Evolutionary conservation across 2,888 invertebrate species (phyloP).

Genomic region (Caenorhabditis sp.): DNA sequence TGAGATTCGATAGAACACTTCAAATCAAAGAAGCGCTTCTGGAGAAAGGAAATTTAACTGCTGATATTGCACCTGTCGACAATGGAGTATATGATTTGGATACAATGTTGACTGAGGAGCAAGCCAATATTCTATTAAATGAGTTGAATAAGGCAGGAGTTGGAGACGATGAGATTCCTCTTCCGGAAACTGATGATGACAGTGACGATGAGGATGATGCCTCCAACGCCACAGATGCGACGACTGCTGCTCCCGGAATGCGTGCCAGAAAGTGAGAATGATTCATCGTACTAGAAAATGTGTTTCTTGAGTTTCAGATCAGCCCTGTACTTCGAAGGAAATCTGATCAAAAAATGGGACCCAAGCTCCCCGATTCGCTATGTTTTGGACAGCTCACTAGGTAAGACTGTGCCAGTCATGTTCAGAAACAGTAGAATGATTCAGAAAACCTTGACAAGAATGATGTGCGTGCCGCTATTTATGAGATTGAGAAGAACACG

Average conservation of each 20-base stretch:
- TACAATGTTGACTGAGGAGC: slow-evolving; percentile 80
- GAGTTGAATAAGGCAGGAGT: slow-evolving; percentile 76
- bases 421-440: background rate
- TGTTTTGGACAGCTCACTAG: slow-evolving; percentile 77
- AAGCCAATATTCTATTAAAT: slow-evolving; percentile 80
- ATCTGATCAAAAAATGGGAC: slow-evolving; percentile 78
- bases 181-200: slow-evolving; percentile 58
- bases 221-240: slow-evolving; percentile 18
- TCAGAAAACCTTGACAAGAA: slow-evolving; percentile 75
- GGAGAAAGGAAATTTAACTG: slow-evolving; percentile 78
- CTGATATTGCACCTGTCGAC: slow-evolving; percentile 76
- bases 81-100: slow-evolving; percentile 82
- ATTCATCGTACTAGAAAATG: background rate
- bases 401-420: slow-evolving; percentile 54
- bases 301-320: no score
- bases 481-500: slow-evolving; percentile 78
- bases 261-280: slow-evolving; percentile 42
- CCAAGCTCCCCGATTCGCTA: slow-evolving; percentile 76
- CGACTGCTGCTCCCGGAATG: background rate
- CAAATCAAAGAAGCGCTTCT: slow-evolving; percentile 81
- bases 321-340: slow-evolving; percentile 75
- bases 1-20: slow-evolving; percentile 78
- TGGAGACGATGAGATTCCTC: slow-evolving; percentile 67
- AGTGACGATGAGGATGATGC: slow-evolving; percentile 30
- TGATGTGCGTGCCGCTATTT: slow-evolving; percentile 75